phyloP scores from a whole-genome alignment of 2,888 invertebrate genomes.

The Cerastis rubricosa region DNA sequence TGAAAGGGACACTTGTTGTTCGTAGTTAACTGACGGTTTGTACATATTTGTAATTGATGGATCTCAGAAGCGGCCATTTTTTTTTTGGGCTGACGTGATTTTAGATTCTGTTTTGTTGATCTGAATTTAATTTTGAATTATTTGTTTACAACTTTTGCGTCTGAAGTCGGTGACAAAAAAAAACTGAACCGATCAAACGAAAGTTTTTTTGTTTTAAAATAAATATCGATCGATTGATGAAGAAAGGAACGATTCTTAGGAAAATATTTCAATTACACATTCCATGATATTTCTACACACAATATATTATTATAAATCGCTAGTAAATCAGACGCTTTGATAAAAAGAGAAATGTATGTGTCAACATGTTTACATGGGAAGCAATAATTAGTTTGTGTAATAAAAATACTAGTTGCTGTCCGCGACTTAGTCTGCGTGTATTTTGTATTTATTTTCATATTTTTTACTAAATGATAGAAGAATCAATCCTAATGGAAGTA shows the following conservation, averaged over 20 bases:
- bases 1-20: conserved; percentile 53
- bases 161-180: no score
- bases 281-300: neutral
- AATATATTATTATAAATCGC: neutral
- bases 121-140: conserved; percentile 27
- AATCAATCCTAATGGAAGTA: no score
- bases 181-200: no score
- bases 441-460: no score
- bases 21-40: conserved; percentile 26
- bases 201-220: neutral
- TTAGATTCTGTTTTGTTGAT: conserved; percentile 17
- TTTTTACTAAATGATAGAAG: no score
- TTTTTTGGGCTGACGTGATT: conserved; percentile 23
- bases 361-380: neutral
- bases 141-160: neutral
- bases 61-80: conserved; percentile 16
- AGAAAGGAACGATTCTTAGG: neutral
- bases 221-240: neutral
- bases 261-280: neutral
- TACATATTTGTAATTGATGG: conserved; percentile 39
- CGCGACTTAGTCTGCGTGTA: no score
- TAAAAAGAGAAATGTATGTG: neutral
- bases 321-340: neutral
- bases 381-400: conserved; percentile 15
- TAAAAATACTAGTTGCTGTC: no score